Evolutionary conservation across 23 tunicate species (phyloP).

Genomic region (Phallusia fumigata): DNA sequence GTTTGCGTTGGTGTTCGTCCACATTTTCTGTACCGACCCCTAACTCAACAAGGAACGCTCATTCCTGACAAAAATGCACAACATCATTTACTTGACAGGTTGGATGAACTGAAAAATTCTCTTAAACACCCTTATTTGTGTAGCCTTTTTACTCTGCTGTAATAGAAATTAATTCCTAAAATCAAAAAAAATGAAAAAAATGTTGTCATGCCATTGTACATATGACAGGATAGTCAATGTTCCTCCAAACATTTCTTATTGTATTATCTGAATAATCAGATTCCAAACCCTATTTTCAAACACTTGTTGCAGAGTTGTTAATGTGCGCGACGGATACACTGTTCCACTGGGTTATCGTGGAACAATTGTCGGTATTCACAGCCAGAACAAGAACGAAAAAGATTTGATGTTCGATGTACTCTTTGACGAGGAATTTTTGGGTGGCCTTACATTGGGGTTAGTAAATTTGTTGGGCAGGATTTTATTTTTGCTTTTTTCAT

Average conservation of each 20-base stretch:
- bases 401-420: constrained; percentile 74
- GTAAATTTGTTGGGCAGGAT: neutral
- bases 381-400: constrained; percentile 29
- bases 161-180: too few relatives aligned
- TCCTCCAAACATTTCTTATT: too few relatives aligned
- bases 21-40: constrained; percentile 55
- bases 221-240: too few relatives aligned
- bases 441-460: constrained; percentile 76
- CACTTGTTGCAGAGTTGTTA: constrained; percentile 67
- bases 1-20: constrained; percentile 36
- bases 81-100: constrained; percentile 82
- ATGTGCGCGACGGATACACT: constrained; percentile 77
- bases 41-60: constrained; percentile 77
- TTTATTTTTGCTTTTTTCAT: neutral
- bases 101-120: too few relatives aligned
- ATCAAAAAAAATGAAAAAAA: too few relatives aligned
- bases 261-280: too few relatives aligned
- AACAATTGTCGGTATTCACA: constrained; percentile 84
- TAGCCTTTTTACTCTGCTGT: too few relatives aligned
- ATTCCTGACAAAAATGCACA: constrained; percentile 72
- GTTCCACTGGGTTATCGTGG: constrained; percentile 93
- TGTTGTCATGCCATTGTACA: neutral
- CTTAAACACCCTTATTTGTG: too few relatives aligned
- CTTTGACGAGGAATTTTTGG: constrained; percentile 93
- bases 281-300: too few relatives aligned